A percentile compares a stretch with the other conserved stretches of the same genome.
These are phyloP conservation scores for Gastracanthus pulcherrimus DNA, from an alignment of 2,888 invertebrate species.

Conservation along the genomic window DNA sequence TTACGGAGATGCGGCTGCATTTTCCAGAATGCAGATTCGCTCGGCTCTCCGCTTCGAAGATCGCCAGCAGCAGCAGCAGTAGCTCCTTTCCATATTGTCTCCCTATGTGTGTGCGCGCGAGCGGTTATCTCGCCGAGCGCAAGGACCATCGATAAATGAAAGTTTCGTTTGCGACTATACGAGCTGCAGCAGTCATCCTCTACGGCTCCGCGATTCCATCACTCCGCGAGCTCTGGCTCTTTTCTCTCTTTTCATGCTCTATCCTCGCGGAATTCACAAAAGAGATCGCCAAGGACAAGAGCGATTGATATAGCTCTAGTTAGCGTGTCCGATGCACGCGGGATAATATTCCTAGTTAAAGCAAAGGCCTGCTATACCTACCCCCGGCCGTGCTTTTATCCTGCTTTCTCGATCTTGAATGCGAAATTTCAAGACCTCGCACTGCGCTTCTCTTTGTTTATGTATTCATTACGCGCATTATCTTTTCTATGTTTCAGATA, in stretches of 20 bases:
- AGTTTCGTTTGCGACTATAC: slow-evolving; percentile 23
- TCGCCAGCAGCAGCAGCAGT: too few species aligned
- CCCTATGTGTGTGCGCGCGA: too few species aligned
- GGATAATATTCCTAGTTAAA: neutral
- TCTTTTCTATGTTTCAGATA: too few species aligned
- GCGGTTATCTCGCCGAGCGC: slow-evolving; percentile 35
- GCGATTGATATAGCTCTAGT: slow-evolving; percentile 22
- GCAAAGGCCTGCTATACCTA: neutral
- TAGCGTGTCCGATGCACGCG: neutral
- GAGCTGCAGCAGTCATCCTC: slow-evolving; percentile 12
- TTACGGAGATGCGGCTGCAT: slow-evolving; percentile 47
- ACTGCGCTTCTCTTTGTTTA: too few species aligned
- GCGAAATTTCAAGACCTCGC: neutral
- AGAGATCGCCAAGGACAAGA: slow-evolving; percentile 42
- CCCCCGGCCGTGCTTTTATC: neutral
- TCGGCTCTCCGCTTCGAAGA: too few species aligned
- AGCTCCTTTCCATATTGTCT: slow-evolving; percentile 46
- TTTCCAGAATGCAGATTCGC: slow-evolving; percentile 53
- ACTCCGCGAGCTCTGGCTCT: too few species aligned
- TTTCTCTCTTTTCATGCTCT: neutral
- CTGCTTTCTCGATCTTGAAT: too few species aligned
- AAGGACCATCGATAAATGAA: slow-evolving; percentile 51
- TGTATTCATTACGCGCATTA: too few species aligned
- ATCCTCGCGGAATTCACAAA: slow-evolving; percentile 3
- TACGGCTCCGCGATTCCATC: slow-evolving; percentile 23